phyloP scores from a whole-genome alignment of 2,888 invertebrate genomes.

The Drosophila antonietae region DNA sequence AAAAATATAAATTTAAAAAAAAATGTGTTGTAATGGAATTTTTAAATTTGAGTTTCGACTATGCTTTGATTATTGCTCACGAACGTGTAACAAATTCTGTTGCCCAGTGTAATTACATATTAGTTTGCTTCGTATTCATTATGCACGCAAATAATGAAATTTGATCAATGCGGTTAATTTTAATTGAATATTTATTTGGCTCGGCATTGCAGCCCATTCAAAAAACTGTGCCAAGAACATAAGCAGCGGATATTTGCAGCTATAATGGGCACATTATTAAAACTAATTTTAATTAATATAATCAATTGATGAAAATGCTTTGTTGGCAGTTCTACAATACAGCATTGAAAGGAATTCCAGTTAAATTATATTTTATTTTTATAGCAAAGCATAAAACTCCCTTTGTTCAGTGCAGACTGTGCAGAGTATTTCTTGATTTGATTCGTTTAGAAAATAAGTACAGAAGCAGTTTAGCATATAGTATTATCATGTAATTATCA shows the following conservation, averaged over 20 bases:
- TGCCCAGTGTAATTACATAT: constrained; percentile 9
- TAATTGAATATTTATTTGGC: constrained; percentile 59
- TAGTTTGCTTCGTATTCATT: constrained; percentile 9
- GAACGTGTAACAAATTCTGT: background rate
- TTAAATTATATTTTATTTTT: too few species aligned
- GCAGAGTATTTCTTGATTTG: constrained; percentile 9
- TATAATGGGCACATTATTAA: background rate
- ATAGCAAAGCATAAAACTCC: background rate
- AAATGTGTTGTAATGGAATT: background rate
- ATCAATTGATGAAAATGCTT: background rate
- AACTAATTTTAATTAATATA: background rate
- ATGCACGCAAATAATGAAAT: constrained; percentile 39
- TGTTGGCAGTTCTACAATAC: background rate
- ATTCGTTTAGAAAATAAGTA: constrained; percentile 46
- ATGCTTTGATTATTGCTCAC: background rate
- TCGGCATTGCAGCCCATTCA: constrained; percentile 20
- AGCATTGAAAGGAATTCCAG: too few species aligned
- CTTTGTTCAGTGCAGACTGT: background rate
- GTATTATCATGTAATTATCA: constrained; percentile 23
- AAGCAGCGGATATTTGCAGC: background rate
- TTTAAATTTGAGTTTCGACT: background rate
- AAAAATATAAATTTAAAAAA: too few species aligned
- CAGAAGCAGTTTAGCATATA: constrained; percentile 57
- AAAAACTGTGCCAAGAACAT: constrained; percentile 16
- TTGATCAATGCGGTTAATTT: constrained; percentile 51